Percentiles rank a stretch among this genome's conserved stretches.
Conservation (phyloP, 2,797 vertebrate genomes). For the Neopelma chrysocephalum region DNA sequence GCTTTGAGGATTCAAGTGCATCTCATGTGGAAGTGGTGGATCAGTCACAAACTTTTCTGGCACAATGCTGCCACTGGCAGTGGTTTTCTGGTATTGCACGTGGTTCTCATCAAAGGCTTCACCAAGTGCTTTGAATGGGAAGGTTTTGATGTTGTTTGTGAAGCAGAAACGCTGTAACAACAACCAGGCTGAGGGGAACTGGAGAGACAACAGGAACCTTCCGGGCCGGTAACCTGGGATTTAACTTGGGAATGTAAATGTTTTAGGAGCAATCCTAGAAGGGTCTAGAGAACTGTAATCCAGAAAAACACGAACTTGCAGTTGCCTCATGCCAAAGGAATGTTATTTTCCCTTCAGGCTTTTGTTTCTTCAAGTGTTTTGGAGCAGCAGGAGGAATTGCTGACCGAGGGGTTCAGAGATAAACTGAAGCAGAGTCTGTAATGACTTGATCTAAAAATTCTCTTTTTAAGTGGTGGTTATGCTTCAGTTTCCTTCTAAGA, state of each 20-base stretch:
- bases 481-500: neutral
- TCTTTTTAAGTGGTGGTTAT: neutral
- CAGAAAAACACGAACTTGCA: neutral
- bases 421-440: neutral
- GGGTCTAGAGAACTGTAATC: neutral
- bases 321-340: conserved; percentile 31
- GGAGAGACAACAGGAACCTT: neutral
- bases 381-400: neutral
- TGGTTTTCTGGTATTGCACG: conserved; percentile 35
- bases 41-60: conserved; percentile 21
- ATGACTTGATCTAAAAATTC: neutral
- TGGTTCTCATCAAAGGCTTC: neutral
- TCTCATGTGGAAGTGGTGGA: neutral
- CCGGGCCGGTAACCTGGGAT: neutral
- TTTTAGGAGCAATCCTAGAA: neutral
- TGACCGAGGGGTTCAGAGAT: neutral
- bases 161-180: neutral
- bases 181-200: neutral
- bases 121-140: rapidly evolving
- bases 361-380: neutral
- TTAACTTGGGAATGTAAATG: neutral
- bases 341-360: conserved; percentile 22
- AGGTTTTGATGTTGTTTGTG: neutral
- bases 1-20: neutral
- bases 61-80: conserved; percentile 89